Evolutionary conservation across 2,113 vertebrate species (phyloP), one percentile per base, ranked within the genome.

Genomic region (Melanerpes aurifrons): DNA sequence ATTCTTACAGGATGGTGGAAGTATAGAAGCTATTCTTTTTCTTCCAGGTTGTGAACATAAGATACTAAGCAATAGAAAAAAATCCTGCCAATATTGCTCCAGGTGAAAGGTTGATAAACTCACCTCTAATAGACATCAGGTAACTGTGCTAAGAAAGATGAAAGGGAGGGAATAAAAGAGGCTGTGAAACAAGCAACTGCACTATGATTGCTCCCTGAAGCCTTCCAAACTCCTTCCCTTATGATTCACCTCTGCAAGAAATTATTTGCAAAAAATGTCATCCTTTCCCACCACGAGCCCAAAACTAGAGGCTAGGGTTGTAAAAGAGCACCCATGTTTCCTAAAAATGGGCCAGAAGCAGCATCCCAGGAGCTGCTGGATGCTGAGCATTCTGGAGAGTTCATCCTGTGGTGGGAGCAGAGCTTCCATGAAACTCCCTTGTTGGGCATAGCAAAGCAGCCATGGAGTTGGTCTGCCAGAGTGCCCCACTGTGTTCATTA

Each of bases 401-500:
- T 82, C 17, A 25, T 8, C 13, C 32, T 5, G 1, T 1, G 0
- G 0, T 6, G 20, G 7, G 24, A 89, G 14, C 0, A 0, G 19
- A 74, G 7, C 18, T 86, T 82, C 25, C 32, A 45, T 66, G 48
- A 57, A 68, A 57, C 22, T 26, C 20, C 4, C 3, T 1, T 1
- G 3, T 1, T 74, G 29, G 16, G 12, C 59, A 53, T 58, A 3
- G 7, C 1, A 1, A 40, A 80, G 48, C 56, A 86, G 28, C 16
- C 40, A 21, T 47, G 63, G 37, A 37, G 7, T 29, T 47, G n/a
- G 28, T 16, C n/a, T 62, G 59, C 16, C 32, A n/a, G 19, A 43
- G 19, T 28, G 24, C 7, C 18, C 43, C 11, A 28, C 16, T 0
- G 0, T 29, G 32, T 7, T 58, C 31, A 1, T n/a, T 15, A 32